Evolutionary conservation across 2,113 vertebrate species (phyloP).

Genomic region (Helogale parvula): DNA sequence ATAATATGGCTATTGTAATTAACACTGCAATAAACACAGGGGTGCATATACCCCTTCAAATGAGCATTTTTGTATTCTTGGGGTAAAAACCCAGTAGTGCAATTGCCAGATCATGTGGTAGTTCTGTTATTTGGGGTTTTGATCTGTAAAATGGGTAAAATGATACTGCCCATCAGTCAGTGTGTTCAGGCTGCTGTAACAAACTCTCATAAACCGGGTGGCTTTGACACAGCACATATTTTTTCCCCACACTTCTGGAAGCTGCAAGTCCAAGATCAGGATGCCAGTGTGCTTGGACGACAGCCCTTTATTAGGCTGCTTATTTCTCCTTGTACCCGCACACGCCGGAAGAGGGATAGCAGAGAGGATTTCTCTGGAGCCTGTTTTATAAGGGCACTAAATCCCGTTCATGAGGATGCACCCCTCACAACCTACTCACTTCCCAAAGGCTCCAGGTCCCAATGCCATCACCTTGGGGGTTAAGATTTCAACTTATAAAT

Average conservation of each 20-base stretch:
- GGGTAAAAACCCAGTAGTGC: not conserved
- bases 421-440: not conserved
- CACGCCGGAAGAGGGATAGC: accelerated
- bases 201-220: not conserved
- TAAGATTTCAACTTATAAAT: not conserved
- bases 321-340: not conserved
- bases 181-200: not conserved
- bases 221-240: not conserved
- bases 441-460: not conserved
- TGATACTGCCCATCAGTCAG: not conserved
- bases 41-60: not conserved
- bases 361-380: not conserved
- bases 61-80: not conserved
- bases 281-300: not conserved
- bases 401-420: not conserved
- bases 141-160: not conserved
- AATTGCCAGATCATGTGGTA: not conserved
- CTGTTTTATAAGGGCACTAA: not conserved
- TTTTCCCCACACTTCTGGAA: not conserved
- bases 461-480: too few species aligned
- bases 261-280: not conserved
- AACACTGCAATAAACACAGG: not conserved
- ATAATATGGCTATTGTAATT: not conserved
- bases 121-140: not conserved
- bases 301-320: too few species aligned